Conservation (phyloP, 1,140 invertebrate species). For the Cydia fagiglandana region DNA sequence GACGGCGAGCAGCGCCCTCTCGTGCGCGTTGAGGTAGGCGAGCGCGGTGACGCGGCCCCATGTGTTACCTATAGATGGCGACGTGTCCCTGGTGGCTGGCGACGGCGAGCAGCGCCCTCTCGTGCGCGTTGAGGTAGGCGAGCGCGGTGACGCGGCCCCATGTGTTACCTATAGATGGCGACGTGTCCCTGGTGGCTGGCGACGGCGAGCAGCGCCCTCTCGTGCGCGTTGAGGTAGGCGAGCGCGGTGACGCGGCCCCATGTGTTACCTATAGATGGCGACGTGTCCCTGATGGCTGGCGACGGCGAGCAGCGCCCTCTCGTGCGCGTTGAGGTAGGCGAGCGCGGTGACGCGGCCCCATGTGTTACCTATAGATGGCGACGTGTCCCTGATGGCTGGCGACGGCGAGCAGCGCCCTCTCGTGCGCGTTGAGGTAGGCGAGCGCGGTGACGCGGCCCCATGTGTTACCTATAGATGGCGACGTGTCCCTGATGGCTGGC, state of each 20-base stretch:
- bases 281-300: constrained; percentile 90
- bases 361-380: constrained; percentile 83
- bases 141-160: constrained; percentile 87
- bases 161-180: constrained; percentile 83
- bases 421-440: constrained; percentile 94
- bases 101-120: constrained; percentile 86
- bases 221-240: constrained; percentile 94
- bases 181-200: constrained; percentile 90
- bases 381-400: constrained; percentile 90
- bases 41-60: constrained; percentile 87
- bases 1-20: constrained; percentile 86
- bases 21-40: constrained; percentile 94
- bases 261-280: constrained; percentile 83
- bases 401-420: constrained; percentile 86
- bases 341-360: constrained; percentile 87
- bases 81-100: constrained; percentile 90
- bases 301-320: constrained; percentile 86
- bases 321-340: constrained; percentile 94
- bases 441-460: constrained; percentile 87
- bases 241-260: constrained; percentile 87
- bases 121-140: constrained; percentile 94
- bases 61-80: constrained; percentile 83
- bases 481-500: constrained; percentile 90
- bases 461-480: constrained; percentile 83
- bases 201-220: constrained; percentile 86